Conservation (phyloP, 2,797 vertebrate genomes). For the Rhinichthys osculus region DNA sequence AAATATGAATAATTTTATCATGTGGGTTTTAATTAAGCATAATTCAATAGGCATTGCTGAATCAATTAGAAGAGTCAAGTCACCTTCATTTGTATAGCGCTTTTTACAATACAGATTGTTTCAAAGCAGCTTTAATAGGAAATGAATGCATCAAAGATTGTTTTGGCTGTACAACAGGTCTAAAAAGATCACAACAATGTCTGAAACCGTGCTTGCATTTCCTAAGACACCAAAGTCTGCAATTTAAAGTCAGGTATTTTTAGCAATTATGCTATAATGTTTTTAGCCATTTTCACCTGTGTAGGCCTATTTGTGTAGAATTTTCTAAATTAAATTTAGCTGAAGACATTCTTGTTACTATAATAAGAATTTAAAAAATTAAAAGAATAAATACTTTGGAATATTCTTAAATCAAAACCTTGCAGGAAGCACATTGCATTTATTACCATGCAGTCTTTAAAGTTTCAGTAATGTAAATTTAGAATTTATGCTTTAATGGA, state of each 20-base stretch:
- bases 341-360: background rate
- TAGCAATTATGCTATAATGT: background rate
- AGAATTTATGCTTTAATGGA: background rate
- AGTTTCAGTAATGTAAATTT: background rate
- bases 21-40: background rate
- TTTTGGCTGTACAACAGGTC: too few relatives aligned
- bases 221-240: too few relatives aligned
- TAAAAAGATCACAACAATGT: background rate
- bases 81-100: too few relatives aligned
- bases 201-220: background rate
- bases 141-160: too few relatives aligned
- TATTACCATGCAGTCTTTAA: background rate
- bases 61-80: background rate
- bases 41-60: background rate
- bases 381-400: background rate
- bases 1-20: background rate
- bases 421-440: background rate
- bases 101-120: too few relatives aligned
- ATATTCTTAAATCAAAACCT: background rate
- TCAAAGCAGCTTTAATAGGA: too few relatives aligned
- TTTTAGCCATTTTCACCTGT: background rate
- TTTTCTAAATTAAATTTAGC: background rate
- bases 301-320: background rate
- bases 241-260: background rate
- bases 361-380: background rate